Evolutionary conservation across 2,797 vertebrate genomes (phyloP).

Genomic region (Taenioides sp.): DNA sequence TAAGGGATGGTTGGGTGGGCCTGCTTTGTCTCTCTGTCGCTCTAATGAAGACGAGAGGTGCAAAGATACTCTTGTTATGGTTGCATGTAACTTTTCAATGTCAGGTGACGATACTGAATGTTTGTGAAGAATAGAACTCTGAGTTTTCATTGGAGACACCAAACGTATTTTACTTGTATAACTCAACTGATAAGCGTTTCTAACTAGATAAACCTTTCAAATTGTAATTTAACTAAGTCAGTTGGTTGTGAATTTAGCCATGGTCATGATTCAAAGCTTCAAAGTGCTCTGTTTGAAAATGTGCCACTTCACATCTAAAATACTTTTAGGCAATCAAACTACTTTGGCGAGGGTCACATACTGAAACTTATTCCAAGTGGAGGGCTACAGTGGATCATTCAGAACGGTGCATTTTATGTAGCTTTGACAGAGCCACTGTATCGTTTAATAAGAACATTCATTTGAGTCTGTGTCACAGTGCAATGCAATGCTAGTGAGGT

Average conservation of each 20-base stretch:
- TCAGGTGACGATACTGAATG: background rate
- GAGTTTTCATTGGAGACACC: background rate
- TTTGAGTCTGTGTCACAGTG: too few species aligned
- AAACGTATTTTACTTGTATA: background rate
- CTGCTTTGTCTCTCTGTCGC: slow-evolving; percentile 15
- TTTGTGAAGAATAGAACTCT: background rate
- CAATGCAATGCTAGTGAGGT: too few species aligned
- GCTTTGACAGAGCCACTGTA: too few species aligned
- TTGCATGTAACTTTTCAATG: background rate
- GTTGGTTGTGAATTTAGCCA: background rate
- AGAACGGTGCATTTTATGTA: too few species aligned
- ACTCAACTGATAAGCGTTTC: background rate
- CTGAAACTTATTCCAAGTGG: too few species aligned
- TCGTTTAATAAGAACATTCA: too few species aligned
- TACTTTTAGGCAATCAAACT: background rate
- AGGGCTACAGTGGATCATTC: too few species aligned
- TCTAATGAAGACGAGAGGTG: slow-evolving; percentile 4
- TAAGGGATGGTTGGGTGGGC: slow-evolving; percentile 51
- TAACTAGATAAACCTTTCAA: background rate
- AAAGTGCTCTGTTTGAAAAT: background rate
- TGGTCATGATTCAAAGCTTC: background rate
- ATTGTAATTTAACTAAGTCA: background rate
- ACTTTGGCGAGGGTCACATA: too few species aligned
- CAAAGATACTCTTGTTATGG: slow-evolving; percentile 12
- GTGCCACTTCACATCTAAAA: background rate